Percentiles rank a stretch among this genome's conserved stretches.
Evolutionary conservation across 2,113 vertebrate species (phyloP).

Genomic region (Osmerus eperlanus): DNA sequence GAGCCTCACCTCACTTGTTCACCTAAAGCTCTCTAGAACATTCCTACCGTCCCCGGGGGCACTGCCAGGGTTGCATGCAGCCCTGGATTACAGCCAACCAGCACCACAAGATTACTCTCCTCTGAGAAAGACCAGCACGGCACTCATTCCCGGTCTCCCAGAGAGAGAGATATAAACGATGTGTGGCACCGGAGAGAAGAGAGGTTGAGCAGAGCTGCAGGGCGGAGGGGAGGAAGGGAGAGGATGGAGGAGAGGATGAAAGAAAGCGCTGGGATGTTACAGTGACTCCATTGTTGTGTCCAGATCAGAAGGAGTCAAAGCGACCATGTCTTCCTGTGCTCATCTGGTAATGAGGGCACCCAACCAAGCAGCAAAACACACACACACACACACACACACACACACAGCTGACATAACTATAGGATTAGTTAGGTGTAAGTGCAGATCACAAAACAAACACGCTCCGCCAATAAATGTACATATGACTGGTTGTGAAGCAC

Average conservation of each 20-base stretch:
- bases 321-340: constrained; percentile 52
- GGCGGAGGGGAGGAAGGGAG: constrained; percentile 27
- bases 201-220: constrained; percentile 50
- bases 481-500: neutral
- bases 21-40: constrained; percentile 45
- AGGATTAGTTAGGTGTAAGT: too few relatives aligned
- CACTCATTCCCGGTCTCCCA: constrained; percentile 44
- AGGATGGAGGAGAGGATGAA: constrained; percentile 46
- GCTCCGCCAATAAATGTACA: too few relatives aligned
- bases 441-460: too few relatives aligned
- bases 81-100: constrained; percentile 30
- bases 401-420: constrained; percentile 8
- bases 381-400: constrained; percentile 12
- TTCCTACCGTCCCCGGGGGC: constrained; percentile 28
- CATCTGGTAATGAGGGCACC: constrained; percentile 53
- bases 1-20: neutral
- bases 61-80: constrained; percentile 25
- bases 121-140: constrained; percentile 51
- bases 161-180: constrained; percentile 47
- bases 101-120: constrained; percentile 19
- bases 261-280: constrained; percentile 46
- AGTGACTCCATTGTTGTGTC: constrained; percentile 46
- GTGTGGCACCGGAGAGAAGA: constrained; percentile 49
- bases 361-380: constrained; percentile 30
- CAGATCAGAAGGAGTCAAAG: constrained; percentile 39